Evolutionary conservation across 2,113 vertebrate species (phyloP), one percentile per base, ranked within the genome.

Genomic region (Stomatorhinus ivindoensis): DNA sequence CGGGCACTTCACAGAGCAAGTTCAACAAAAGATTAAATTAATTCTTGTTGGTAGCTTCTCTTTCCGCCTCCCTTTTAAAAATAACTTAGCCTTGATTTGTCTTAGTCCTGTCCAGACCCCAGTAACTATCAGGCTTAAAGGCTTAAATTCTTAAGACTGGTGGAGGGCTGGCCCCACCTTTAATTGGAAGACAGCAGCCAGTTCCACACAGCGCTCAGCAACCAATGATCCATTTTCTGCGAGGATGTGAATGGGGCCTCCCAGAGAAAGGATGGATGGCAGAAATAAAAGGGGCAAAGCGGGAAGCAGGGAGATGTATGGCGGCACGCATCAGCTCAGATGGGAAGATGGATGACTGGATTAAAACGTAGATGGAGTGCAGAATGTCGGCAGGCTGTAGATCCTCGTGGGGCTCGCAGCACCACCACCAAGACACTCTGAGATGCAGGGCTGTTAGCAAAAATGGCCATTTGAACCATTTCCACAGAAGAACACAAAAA

Each of bases 271-370:
- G 92, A 93, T 91, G 89, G 91, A 93, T 91, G 90, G 69, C 17
- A 47, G 35, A 89, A 89, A 83, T 92, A 91, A 87, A 92, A 87
- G 44, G 24, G 88, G 89, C 88, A 73, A 87, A 9, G 46, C 76
- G 76, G 88, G 87, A 61, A 90, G 86, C 13, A 2, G 47, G 73
- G 88, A 92, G 91, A 92, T 92, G 90, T 87, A 93, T 92, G 90
- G 89, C 11, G 2, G 31, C 1, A 46, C 61, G 46, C 91, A 92
- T 91, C 80, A n/a, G 48, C 46, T 31, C 42, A 55, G 92, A 91
- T 91, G 89, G 90, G 88, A 92, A 92, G 92, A 93, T 83, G 86
- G 91, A 93, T 92, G 91, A 91, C 89, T 42, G 86, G 91, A 91
- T 91, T 91, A 89, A 35, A 80, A 88, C 58, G 50, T 51, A 58